These are phyloP conservation scores for Lanistes nyassanus DNA, from an alignment of 1,140 invertebrate species.

Conservation along the genomic window DNA sequence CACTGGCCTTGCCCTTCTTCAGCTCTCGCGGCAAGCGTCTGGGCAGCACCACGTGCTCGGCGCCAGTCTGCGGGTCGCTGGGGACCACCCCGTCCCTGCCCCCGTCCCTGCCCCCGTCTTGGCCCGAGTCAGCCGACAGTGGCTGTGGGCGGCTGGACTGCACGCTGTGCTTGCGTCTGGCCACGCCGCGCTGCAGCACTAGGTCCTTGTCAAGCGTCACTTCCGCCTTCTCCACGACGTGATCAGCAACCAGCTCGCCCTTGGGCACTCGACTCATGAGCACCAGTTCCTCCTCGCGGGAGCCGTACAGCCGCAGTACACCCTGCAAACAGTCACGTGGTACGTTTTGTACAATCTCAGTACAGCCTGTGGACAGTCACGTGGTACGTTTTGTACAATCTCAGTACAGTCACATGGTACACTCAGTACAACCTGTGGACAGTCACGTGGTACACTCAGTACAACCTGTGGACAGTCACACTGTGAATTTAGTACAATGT, in stretches of 20 bases:
- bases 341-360: no score
- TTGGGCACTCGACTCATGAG: constrained; percentile 34
- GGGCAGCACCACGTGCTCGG: constrained; percentile 42
- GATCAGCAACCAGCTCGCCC: constrained; percentile 28
- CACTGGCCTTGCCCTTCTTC: constrained; percentile 52
- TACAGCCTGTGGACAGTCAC: no score
- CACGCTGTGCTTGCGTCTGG: constrained; percentile 22
- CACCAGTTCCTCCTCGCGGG: constrained; percentile 47
- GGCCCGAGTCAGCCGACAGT: no score
- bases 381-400: no score
- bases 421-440: no score
- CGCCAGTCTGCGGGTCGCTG: background rate
- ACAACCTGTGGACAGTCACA: no score
- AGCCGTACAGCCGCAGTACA: constrained; percentile 45
- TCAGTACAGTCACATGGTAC: no score
- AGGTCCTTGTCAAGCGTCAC: constrained; percentile 49
- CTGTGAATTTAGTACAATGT: no score
- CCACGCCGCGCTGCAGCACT: constrained; percentile 41
- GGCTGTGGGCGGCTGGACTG: background rate
- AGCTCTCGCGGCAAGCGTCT: constrained; percentile 48
- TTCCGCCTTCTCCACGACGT: constrained; percentile 40
- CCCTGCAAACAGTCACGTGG: constrained; percentile 34
- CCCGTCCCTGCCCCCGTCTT: no score
- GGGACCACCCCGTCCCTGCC: no score
- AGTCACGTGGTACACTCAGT: no score